Base-by-base conservation (phyloP, 2,797 vertebrate genomes). In the Poecilia wingei region DNA sequence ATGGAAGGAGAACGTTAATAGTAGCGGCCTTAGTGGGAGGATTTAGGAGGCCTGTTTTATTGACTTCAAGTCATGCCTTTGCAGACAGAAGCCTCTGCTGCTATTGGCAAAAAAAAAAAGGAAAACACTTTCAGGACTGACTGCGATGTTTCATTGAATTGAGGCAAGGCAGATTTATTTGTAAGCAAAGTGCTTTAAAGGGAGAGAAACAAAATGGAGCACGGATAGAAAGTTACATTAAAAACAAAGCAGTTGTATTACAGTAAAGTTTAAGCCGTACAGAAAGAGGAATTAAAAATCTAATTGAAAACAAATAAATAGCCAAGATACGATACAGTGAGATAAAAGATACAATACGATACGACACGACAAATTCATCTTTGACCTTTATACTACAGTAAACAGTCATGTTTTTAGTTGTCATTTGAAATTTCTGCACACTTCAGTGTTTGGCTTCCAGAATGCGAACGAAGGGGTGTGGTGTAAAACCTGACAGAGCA, bases 41-140 rank as follows among this genome's bases (percentile, higher is more conserved):
- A 92, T 90, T 90, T 87, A 87, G 76, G 77, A 83, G 86, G 84
- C 76, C 81, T 81, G 79, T 80, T 88, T 93, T 89, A 93, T 93
- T 92, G 90, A 91, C 87, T 89, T 81, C 7, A 18, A 79, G 76
- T 83, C 86, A 76, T 75, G 75, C 81, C 76, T 78, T 66, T 84
- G 79, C 75, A 87, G 89, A 86, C 80, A 82, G 87, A 91, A 85
- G 78, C 68, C 87, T 79, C 78, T 84, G 86, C 76, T 76, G 80
- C 80, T 86, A 75, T 59, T 71, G 82, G 76, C 85, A 86, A 88
- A 51, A 51, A 51, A 51, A 20, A 51, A 51, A 47, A 46, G 31
- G 31, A 88, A 85, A 89, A 59, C 75, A 85, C 91, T 87, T 87
- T 81, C 76, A 85, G 51, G 16, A 78, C 72, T 18, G 77, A 85